Percentiles rank a stretch among this genome's conserved stretches.
These are phyloP conservation scores for Diplodus sargus DNA, from an alignment of 2,797 vertebrate species.

Conservation along the genomic window DNA sequence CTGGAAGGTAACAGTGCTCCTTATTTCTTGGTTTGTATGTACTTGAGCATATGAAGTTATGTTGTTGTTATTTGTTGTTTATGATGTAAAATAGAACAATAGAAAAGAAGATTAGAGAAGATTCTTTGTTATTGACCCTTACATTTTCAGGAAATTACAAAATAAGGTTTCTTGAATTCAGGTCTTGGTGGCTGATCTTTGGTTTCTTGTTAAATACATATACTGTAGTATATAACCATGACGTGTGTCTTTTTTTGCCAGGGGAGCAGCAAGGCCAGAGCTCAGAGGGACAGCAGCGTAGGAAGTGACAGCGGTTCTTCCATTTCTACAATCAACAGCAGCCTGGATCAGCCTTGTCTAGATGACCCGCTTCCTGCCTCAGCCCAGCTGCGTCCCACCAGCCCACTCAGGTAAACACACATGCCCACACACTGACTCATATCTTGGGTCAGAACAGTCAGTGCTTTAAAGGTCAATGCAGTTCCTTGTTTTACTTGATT, in stretches of 20 bases:
- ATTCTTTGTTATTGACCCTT: neutral
- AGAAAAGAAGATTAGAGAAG: no score
- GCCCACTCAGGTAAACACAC: slow-evolving; percentile 79
- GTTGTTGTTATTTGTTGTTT: neutral
- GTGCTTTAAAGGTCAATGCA: slow-evolving; percentile 11
- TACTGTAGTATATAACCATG: neutral
- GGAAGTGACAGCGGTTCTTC: slow-evolving; percentile 83
- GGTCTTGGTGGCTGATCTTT: neutral
- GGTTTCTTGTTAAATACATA: neutral
- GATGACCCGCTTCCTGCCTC: slow-evolving; percentile 77
- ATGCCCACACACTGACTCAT: slow-evolving; percentile 16
- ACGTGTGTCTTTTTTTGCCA: slow-evolving; percentile 62
- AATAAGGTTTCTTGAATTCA: neutral
- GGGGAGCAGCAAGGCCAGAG: slow-evolving; percentile 89
- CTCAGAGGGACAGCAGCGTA: slow-evolving; percentile 83
- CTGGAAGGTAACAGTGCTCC: slow-evolving; percentile 81
- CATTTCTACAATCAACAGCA: slow-evolving; percentile 79
- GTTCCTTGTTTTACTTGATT: neutral
- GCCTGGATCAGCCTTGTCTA: slow-evolving; percentile 77
- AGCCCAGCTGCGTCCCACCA: slow-evolving; percentile 75
- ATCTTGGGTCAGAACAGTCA: neutral
- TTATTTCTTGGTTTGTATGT: neutral
- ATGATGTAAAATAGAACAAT: neutral
- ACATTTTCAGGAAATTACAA: neutral
- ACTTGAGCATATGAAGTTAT: neutral